Conservation (phyloP, 2,113 vertebrate genomes). For the Solea solea region DNA sequence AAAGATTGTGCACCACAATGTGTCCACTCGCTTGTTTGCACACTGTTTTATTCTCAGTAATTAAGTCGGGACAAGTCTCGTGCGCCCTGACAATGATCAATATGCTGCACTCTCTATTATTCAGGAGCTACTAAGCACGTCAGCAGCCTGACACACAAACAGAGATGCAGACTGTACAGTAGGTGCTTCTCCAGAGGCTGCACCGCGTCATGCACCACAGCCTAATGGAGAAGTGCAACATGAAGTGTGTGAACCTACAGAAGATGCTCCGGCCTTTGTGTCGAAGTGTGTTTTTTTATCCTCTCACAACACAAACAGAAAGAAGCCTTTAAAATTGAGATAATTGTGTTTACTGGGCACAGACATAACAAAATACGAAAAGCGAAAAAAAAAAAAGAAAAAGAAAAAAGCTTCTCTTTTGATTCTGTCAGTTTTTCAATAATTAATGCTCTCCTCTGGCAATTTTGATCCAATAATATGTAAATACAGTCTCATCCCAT, state of each 20-base stretch:
- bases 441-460: conserved; percentile 80
- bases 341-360: conserved; percentile 82
- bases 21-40: no score
- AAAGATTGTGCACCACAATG: no score
- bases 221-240: conserved; percentile 24
- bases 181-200: conserved; percentile 42
- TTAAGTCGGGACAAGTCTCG: conserved; percentile 35
- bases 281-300: conserved; percentile 16
- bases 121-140: conserved; percentile 23
- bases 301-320: not conserved
- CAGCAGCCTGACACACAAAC: conserved; percentile 26
- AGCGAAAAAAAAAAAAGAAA: conserved; percentile 21
- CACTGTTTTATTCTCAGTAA: conserved; percentile 39
- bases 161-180: conserved; percentile 16
- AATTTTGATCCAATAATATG: conserved; percentile 74
- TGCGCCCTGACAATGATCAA: conserved; percentile 48
- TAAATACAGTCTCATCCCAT: conserved; percentile 79
- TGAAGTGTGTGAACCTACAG: conserved; percentile 51
- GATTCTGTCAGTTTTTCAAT: conserved; percentile 80
- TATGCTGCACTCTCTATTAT: conserved; percentile 17
- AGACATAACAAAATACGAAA: conserved; percentile 72
- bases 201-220: conserved; percentile 25
- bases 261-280: conserved; percentile 57
- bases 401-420: conserved; percentile 66
- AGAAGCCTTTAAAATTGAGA: conserved; percentile 77